A percentile compares a stretch with the other conserved stretches of the same genome.
These are phyloP conservation scores for Eremobia ochroleuca DNA, from an alignment of 2,888 invertebrate genomes.

Conservation along the genomic window DNA sequence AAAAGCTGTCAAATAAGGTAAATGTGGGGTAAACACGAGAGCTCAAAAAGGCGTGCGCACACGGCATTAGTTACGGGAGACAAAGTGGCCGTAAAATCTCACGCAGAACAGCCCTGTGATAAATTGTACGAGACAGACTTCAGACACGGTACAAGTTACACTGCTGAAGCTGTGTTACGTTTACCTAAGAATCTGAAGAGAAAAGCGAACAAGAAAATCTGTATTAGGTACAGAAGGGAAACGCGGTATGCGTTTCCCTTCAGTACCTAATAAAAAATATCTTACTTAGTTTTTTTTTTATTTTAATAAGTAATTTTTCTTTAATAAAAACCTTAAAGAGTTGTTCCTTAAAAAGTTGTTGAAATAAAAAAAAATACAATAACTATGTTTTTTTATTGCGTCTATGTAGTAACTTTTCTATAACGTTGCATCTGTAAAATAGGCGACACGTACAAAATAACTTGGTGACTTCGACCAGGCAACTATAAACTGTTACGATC, in stretches of 20 bases:
- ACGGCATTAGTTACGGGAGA: conserved; percentile 73
- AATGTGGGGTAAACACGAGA: conserved; percentile 52
- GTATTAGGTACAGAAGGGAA: too few species aligned
- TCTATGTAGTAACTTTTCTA: not conserved
- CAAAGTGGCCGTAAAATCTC: conserved; percentile 80
- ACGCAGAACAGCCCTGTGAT: conserved; percentile 74
- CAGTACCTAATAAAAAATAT: too few species aligned
- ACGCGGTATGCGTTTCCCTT: too few species aligned
- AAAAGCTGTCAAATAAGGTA: conserved; percentile 59
- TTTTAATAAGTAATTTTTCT: not conserved
- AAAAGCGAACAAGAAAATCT: not conserved
- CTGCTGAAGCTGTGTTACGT: not conserved
- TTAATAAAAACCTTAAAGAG: not conserved
- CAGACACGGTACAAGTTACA: conserved; percentile 49
- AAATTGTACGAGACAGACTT: conserved; percentile 69
- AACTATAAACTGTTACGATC: conserved; percentile 43
- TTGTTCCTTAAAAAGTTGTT: too few species aligned
- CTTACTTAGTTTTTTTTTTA: not conserved
- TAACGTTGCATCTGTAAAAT: not conserved
- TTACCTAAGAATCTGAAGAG: not conserved
- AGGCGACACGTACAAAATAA: not conserved
- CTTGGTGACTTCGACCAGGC: conserved; percentile 28
- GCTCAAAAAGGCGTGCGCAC: conserved; percentile 70
- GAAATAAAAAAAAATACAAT: not conserved
- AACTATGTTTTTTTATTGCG: not conserved